phyloP scores from a whole-genome alignment of 2,113 vertebrate genomes.

The Donacobius atricapilla region DNA sequence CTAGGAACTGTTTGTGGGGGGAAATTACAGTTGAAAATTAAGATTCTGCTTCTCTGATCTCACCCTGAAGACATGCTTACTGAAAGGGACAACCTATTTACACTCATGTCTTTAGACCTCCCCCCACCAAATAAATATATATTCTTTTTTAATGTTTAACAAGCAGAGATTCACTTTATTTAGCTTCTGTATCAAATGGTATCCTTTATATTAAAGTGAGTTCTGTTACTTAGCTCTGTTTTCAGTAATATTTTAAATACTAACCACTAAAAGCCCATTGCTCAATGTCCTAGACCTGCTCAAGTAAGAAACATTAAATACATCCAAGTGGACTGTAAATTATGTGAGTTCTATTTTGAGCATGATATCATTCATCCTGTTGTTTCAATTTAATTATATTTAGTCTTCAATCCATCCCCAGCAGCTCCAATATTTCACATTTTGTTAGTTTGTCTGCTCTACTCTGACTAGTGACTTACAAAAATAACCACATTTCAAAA shows the following conservation, averaged over 20 bases:
- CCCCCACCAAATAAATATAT: not conserved
- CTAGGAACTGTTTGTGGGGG: not conserved
- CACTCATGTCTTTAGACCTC: not conserved
- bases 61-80: not conserved
- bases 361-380: conserved; percentile 21
- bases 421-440: conserved; percentile 28
- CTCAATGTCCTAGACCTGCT: not conserved
- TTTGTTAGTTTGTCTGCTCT: conserved; percentile 15
- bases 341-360: not conserved
- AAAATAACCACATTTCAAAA: conserved; percentile 43
- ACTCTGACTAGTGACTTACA: not conserved
- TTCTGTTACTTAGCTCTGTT: not conserved
- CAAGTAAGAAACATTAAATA: not conserved
- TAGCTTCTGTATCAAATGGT: not conserved
- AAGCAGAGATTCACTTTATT: not conserved
- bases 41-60: not conserved
- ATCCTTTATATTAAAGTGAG: not conserved
- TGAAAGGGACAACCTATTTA: not conserved
- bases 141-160: not conserved
- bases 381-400: conserved; percentile 47
- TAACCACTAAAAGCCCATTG: not conserved
- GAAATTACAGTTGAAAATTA: not conserved
- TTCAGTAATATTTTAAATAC: not conserved
- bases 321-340: not conserved
- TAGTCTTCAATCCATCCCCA: conserved; percentile 8